Conservation (phyloP, 2,888 invertebrate genomes). For the Andrena marginata region DNA sequence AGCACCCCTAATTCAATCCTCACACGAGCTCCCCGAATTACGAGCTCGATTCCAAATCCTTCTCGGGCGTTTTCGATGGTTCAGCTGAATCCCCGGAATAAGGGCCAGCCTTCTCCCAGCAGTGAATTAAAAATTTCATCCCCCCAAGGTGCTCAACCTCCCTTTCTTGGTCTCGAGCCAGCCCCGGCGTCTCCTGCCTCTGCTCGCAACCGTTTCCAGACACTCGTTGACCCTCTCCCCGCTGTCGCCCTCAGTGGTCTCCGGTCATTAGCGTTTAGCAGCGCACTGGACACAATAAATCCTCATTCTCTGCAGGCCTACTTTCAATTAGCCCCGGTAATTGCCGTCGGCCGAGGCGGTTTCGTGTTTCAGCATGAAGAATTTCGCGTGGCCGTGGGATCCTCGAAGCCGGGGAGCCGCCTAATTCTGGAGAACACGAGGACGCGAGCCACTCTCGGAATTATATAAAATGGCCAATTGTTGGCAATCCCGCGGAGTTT, state of each 20-base stretch:
- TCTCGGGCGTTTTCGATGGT: background rate
- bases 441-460: constrained; percentile 29
- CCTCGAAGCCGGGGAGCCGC: background rate
- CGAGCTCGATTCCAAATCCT: background rate
- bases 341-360: constrained; percentile 66
- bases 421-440: constrained; percentile 44
- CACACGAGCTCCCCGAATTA: too few relatives aligned
- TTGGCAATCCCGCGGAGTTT: constrained; percentile 71
- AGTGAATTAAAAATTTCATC: constrained; percentile 26
- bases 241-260: constrained; percentile 3
- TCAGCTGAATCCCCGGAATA: background rate
- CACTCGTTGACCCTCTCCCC: constrained; percentile 38
- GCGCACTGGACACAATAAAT: constrained; percentile 72
- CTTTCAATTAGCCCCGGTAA: constrained; percentile 76
- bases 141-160: background rate
- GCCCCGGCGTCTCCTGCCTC: background rate
- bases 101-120: background rate
- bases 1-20: too few relatives aligned
- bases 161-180: background rate
- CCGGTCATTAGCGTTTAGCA: constrained; percentile 58
- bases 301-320: constrained; percentile 71
- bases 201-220: background rate
- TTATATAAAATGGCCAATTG: constrained; percentile 73
- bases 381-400: constrained; percentile 46
- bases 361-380: constrained; percentile 68